These are phyloP conservation scores for Sakesphorus luctuosus DNA, from an alignment of 2,113 vertebrate genomes.

Conservation along the genomic window DNA sequence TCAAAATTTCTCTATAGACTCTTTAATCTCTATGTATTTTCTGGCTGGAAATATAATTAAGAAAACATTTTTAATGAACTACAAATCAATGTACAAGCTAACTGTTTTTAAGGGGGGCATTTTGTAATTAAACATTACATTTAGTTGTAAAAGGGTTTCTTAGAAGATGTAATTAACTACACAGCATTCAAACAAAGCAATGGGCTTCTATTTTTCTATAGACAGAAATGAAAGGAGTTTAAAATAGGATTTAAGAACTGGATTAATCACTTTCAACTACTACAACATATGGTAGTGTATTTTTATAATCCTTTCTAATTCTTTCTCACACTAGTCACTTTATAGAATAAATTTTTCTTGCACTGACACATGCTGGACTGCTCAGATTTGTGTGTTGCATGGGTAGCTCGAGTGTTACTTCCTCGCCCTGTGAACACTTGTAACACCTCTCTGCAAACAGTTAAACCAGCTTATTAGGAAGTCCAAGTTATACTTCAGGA, in stretches of 20 bases:
- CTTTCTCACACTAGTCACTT: constrained; percentile 45
- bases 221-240: constrained; percentile 66
- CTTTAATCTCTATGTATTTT: constrained; percentile 59
- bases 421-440: background rate
- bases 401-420: background rate
- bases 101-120: constrained; percentile 70
- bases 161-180: constrained; percentile 75
- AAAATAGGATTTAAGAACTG: constrained; percentile 60
- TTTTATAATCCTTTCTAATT: constrained; percentile 73
- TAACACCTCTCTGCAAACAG: background rate
- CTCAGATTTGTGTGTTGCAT: background rate
- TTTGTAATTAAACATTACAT: constrained; percentile 78
- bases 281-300: constrained; percentile 65
- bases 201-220: constrained; percentile 58
- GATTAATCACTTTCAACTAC: constrained; percentile 55
- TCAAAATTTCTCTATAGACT: constrained; percentile 51
- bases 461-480: constrained; percentile 39
- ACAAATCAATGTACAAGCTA: constrained; percentile 59
- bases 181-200: constrained; percentile 63
- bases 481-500: background rate
- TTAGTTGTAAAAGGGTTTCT: constrained; percentile 73
- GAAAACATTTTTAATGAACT: constrained; percentile 67
- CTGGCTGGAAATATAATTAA: constrained; percentile 66
- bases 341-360: constrained; percentile 38
- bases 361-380: constrained; percentile 9